Evolutionary conservation across 2,888 invertebrate genomes (phyloP).

Genomic region (Lithophane ornitopus): DNA sequence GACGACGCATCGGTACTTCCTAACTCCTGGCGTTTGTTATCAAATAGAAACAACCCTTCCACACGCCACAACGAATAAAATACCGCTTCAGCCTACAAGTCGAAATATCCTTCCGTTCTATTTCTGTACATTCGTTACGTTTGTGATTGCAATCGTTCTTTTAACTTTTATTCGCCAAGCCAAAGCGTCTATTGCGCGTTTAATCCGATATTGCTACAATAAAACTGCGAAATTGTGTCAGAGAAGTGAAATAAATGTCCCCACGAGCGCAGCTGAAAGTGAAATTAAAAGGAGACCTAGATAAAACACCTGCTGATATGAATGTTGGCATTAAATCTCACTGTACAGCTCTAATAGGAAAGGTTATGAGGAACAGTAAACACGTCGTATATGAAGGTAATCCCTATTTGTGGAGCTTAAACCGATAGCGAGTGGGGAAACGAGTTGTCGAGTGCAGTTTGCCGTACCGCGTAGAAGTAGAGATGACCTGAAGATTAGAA

Average conservation of each 20-base stretch:
- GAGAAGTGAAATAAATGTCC: constrained; percentile 31
- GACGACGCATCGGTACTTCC: constrained; percentile 44
- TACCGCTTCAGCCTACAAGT: constrained; percentile 14
- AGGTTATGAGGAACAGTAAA: constrained; percentile 39
- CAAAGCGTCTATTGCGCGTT: constrained; percentile 27
- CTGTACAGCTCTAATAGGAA: constrained; percentile 7
- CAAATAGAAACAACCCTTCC: constrained; percentile 36
- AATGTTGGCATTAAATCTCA: constrained; percentile 29
- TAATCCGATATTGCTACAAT: constrained; percentile 52
- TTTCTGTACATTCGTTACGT: constrained; percentile 47
- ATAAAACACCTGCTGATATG: constrained; percentile 27
- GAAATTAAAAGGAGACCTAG: constrained; percentile 33
- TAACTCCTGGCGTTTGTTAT: constrained; percentile 34
- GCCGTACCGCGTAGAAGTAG: not conserved
- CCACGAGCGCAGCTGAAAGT: constrained; percentile 25
- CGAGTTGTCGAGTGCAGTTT: constrained; percentile 37
- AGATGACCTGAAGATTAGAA: constrained; percentile 35
- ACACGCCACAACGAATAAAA: constrained; percentile 34
- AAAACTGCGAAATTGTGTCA: constrained; percentile 40
- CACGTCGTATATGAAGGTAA: constrained; percentile 41
- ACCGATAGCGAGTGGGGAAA: constrained; percentile 42
- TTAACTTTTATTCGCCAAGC: constrained; percentile 50
- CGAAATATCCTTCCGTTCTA: constrained; percentile 34
- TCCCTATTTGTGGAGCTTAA: constrained; percentile 50
- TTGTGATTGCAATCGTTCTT: constrained; percentile 53